Percentiles rank a stretch among this genome's conserved stretches.
Conservation (phyloP, 1,140 invertebrate genomes). For the Listronotus bonariensis region DNA sequence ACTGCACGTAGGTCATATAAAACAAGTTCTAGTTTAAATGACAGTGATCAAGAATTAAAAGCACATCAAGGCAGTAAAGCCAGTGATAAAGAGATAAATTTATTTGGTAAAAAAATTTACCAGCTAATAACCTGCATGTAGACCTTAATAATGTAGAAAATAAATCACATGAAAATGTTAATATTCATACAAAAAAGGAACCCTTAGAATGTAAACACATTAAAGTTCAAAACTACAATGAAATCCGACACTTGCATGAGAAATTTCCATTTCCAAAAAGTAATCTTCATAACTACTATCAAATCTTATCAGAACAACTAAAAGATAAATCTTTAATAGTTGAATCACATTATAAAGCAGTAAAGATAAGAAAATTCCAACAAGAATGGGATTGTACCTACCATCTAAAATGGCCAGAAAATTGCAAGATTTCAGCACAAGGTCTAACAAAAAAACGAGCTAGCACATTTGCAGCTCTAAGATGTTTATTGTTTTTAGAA, state of each 20-base stretch:
- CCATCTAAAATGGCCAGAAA: constrained; percentile 49
- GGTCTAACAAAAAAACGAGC: constrained; percentile 50
- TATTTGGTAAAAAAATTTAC: no score
- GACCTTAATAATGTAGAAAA: no score
- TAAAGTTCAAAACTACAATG: neutral
- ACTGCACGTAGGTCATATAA: no score
- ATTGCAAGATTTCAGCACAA: constrained; percentile 38
- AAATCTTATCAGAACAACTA: constrained; percentile 36
- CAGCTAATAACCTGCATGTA: no score
- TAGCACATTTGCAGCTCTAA: constrained; percentile 44
- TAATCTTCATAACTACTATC: constrained; percentile 43
- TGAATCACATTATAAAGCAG: constrained; percentile 36
- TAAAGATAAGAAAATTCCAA: neutral
- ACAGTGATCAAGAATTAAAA: no score
- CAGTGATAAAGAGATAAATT: no score
- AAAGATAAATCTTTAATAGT: constrained; percentile 36
- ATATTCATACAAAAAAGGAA: no score
- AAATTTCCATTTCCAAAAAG: constrained; percentile 44
- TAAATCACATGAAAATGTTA: no score
- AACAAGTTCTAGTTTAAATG: no score
- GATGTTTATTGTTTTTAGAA: constrained; percentile 46
- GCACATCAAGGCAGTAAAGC: no score
- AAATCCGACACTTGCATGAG: constrained; percentile 15
- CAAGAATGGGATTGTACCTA: constrained; percentile 48
- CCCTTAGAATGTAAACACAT: neutral